Evolutionary conservation across 1,140 invertebrate species (phyloP).

Genomic region (Drosophila orena): DNA sequence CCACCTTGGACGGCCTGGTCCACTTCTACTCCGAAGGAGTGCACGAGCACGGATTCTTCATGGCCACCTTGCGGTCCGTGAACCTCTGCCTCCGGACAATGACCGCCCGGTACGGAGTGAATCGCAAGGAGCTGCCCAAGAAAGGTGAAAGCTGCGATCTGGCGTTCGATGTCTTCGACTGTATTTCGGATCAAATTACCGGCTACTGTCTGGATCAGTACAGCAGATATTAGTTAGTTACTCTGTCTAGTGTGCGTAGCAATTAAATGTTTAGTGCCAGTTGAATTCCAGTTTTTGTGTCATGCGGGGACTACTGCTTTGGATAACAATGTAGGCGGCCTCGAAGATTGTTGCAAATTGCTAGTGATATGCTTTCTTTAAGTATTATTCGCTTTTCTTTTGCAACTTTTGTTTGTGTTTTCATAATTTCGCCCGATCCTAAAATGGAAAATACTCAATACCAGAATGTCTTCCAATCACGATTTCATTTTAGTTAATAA

Average conservation of each 20-base stretch:
- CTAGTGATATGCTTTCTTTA: background rate
- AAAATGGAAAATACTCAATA: too few relatives aligned
- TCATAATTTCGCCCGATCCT: too few relatives aligned
- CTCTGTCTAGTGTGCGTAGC: background rate
- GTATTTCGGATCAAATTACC: slow-evolving; percentile 89
- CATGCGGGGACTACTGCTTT: background rate
- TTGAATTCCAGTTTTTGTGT: slow-evolving; percentile 12
- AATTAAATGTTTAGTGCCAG: slow-evolving; percentile 32
- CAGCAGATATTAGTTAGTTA: slow-evolving; percentile 61
- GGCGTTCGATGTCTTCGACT: slow-evolving; percentile 90
- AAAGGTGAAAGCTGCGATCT: slow-evolving; percentile 89
- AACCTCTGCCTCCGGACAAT: slow-evolving; percentile 88
- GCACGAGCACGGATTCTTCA: slow-evolving; percentile 89
- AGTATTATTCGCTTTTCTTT: background rate
- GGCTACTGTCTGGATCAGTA: slow-evolving; percentile 86
- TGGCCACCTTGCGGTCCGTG: slow-evolving; percentile 88
- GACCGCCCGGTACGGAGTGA: slow-evolving; percentile 82
- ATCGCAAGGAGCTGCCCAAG: slow-evolving; percentile 84
- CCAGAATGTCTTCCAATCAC: too few relatives aligned
- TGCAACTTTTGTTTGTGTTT: too few relatives aligned
- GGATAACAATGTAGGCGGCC: background rate
- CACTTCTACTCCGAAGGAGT: slow-evolving; percentile 89
- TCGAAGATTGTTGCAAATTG: background rate
- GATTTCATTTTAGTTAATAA: too few relatives aligned
- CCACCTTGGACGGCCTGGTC: slow-evolving; percentile 89